Evolutionary conservation across 2,797 vertebrate genomes (phyloP).

Genomic region (Gallinago stenura): DNA sequence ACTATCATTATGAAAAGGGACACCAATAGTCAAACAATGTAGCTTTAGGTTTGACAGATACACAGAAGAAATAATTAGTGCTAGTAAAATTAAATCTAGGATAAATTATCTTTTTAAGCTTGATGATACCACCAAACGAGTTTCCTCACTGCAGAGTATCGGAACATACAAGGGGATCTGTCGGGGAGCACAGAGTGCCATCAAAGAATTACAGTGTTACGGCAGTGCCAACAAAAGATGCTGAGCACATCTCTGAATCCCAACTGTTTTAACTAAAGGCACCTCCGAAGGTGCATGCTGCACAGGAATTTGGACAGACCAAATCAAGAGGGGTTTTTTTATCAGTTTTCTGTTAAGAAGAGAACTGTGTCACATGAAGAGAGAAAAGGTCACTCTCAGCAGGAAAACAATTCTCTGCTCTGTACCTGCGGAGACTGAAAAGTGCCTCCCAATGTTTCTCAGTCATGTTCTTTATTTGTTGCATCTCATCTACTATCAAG

Average conservation of each 20-base stretch:
- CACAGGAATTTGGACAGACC: neutral
- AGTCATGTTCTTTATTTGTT: slow-evolving; percentile 90
- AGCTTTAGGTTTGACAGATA: neutral
- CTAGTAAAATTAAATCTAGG: neutral
- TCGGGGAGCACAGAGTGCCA: neutral
- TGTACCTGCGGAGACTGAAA: slow-evolving; percentile 88
- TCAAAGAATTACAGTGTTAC: neutral
- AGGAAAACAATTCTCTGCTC: neutral
- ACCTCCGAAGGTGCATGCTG: fast-evolving
- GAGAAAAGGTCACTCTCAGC: neutral
- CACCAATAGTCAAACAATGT: neutral
- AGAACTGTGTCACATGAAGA: neutral
- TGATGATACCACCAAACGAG: neutral
- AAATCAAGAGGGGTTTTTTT: neutral
- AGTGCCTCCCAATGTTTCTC: slow-evolving; percentile 93
- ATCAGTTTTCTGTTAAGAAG: neutral
- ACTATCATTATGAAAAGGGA: neutral
- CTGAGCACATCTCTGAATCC: neutral
- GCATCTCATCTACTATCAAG: slow-evolving; percentile 91
- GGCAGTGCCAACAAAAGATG: neutral
- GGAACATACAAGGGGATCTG: neutral
- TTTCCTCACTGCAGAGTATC: neutral
- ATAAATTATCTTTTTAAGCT: neutral
- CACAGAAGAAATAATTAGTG: neutral
- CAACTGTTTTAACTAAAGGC: neutral